Conservation (phyloP, 2,797 vertebrate genomes). For the Melopsittacus undulatus region DNA sequence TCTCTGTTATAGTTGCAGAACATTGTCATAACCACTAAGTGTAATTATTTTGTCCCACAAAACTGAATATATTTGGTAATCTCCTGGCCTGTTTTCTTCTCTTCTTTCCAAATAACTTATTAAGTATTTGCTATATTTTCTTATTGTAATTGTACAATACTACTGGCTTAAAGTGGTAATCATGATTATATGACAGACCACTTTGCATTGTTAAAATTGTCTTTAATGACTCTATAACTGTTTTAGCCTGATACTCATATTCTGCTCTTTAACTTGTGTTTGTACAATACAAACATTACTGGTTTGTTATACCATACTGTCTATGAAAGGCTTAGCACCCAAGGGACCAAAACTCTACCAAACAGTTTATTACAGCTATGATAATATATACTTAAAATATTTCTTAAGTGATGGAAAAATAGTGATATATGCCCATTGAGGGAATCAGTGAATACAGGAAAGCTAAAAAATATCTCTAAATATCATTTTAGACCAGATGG, state of each 20-base stretch:
- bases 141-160: not conserved
- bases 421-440: not conserved
- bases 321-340: not conserved
- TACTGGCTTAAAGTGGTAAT: not conserved
- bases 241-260: not conserved
- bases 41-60: conserved; percentile 34
- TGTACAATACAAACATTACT: not conserved
- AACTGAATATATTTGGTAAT: not conserved
- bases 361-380: not conserved
- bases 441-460: not conserved
- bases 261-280: not conserved
- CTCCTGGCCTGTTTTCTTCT: not conserved
- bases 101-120: not conserved
- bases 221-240: not conserved
- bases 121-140: not conserved
- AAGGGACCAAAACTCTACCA: not conserved
- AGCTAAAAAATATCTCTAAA: not conserved
- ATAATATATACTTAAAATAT: not conserved
- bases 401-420: not conserved
- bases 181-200: not conserved
- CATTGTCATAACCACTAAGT: not conserved
- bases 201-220: not conserved
- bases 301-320: not conserved
- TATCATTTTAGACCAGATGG: not conserved
- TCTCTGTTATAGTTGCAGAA: not conserved